phyloP scores from a whole-genome alignment of 2,888 invertebrate species.

The Archips xylosteana region DNA sequence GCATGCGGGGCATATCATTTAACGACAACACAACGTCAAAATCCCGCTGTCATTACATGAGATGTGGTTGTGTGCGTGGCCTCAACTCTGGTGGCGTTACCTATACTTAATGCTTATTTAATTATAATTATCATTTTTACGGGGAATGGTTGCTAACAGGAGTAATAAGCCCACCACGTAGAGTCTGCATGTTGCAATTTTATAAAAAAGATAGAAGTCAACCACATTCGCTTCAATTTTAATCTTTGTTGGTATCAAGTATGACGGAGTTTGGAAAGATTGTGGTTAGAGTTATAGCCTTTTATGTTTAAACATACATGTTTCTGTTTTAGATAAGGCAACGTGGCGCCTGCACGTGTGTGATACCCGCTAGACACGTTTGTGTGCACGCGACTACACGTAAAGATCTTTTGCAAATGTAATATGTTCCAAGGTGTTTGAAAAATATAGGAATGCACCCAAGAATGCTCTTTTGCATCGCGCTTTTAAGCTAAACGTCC shows the following conservation, averaged over 20 bases:
- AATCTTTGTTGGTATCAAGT: not conserved
- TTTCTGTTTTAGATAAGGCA: constrained; percentile 9
- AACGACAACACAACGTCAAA: too few species aligned
- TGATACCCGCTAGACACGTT: constrained; percentile 1
- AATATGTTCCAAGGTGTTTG: too few species aligned
- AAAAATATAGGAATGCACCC: too few species aligned
- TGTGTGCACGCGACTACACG: constrained; percentile 10
- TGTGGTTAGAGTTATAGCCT: not conserved
- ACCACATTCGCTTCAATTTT: not conserved
- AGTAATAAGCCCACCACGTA: not conserved
- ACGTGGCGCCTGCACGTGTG: constrained; percentile 18
- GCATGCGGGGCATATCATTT: too few species aligned
- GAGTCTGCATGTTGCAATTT: not conserved
- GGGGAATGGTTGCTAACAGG: not conserved
- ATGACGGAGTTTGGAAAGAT: not conserved
- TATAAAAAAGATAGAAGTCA: not conserved
- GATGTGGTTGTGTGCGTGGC: too few species aligned
- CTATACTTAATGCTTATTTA: not conserved
- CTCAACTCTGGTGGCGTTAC: too few species aligned
- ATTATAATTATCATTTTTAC: not conserved
- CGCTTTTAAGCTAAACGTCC: too few species aligned
- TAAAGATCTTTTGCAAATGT: too few species aligned
- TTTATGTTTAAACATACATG: not conserved
- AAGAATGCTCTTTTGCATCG: too few species aligned
- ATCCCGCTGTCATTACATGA: too few species aligned